A percentile compares a stretch with the other conserved stretches of the same genome.
Conservation (phyloP, 2,113 vertebrate genomes). For the Syngnathus typhle region DNA sequence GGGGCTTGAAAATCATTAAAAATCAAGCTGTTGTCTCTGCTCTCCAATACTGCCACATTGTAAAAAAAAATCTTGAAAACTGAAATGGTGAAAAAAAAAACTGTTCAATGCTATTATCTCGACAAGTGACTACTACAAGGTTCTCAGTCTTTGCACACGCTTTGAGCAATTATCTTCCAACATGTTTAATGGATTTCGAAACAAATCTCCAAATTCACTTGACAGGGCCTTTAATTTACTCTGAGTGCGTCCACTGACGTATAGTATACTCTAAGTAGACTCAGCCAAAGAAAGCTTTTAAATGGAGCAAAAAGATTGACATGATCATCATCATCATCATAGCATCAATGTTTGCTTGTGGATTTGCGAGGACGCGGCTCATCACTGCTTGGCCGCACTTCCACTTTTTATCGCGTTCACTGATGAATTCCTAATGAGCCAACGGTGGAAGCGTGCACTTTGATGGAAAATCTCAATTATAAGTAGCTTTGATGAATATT, state of each 20-base stretch:
- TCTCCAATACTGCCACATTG: too few relatives aligned
- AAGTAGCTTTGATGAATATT: slow-evolving; percentile 39
- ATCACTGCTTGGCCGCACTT: slow-evolving; percentile 3
- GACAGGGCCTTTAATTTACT: background rate
- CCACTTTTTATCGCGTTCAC: slow-evolving; percentile 16
- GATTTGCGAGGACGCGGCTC: slow-evolving; percentile 6
- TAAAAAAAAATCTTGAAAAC: too few relatives aligned
- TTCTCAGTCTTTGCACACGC: too few relatives aligned
- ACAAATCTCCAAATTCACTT: background rate
- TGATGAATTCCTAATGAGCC: slow-evolving; percentile 30
- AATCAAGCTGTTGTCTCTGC: too few relatives aligned
- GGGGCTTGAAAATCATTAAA: too few relatives aligned
- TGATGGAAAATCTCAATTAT: slow-evolving; percentile 49
- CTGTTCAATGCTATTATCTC: too few relatives aligned
- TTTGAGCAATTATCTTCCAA: too few relatives aligned
- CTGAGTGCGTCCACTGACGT: background rate
- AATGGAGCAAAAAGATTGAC: background rate
- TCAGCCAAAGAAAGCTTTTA: background rate
- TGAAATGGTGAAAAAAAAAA: too few relatives aligned
- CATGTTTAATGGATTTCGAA: background rate
- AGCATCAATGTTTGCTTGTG: background rate
- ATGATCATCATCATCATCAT: background rate
- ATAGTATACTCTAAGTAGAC: background rate
- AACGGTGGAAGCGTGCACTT: slow-evolving; percentile 29
- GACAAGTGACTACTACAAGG: too few relatives aligned